Conservation (phyloP, 2,888 invertebrate species). For the Nemurella pictetii region DNA sequence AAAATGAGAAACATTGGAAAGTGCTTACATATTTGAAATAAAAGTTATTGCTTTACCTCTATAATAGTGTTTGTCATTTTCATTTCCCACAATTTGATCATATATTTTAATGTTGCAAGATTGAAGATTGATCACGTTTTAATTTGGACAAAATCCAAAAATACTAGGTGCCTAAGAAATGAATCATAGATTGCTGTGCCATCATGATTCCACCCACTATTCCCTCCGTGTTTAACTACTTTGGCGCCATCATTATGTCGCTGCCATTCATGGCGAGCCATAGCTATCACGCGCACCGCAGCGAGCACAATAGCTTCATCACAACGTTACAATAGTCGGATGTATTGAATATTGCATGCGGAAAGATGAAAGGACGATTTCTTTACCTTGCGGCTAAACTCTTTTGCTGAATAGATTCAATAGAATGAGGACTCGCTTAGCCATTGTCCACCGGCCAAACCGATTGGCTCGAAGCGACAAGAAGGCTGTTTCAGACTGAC, state of each 20-base stretch:
- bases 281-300: neutral
- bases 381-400: conserved; percentile 12
- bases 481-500: conserved; percentile 15
- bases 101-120: no score
- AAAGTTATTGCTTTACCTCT: no score
- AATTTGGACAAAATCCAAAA: no score
- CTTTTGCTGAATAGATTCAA: conserved; percentile 4
- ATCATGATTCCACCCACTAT: no score
- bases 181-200: no score
- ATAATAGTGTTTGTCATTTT: no score
- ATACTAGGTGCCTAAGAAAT: no score
- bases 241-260: neutral
- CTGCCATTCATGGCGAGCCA: neutral
- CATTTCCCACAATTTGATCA: no score
- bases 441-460: conserved; percentile 1
- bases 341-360: conserved; percentile 19
- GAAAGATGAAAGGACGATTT: conserved; percentile 13
- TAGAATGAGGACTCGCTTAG: neutral
- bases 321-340: neutral
- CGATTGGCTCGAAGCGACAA: conserved; percentile 7
- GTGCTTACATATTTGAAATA: neutral
- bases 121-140: no score
- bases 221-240: no score
- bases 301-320: neutral
- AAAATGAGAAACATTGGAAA: neutral